Base-by-base conservation (phyloP, 2,113 vertebrate species). In the Ctenomys sociabilis region DNA sequence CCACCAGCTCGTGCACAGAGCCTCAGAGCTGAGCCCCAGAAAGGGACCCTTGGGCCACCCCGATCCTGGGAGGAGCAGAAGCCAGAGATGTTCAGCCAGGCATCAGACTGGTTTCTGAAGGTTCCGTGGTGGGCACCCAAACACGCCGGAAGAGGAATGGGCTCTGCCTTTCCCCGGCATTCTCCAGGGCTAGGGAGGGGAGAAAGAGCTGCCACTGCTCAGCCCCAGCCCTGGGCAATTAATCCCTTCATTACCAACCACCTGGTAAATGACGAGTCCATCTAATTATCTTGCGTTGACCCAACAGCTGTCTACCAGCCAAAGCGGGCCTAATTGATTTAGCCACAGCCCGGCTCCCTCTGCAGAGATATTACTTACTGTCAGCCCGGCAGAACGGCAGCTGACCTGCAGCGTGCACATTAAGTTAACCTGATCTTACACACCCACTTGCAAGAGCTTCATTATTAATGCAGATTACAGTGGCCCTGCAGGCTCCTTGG, bases 381-480 rank as follows among this genome's bases (percentile, higher is more conserved):
- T 97, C 43, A 0, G 97, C 83, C 94, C 93, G 16, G 35, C 97
- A 95, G 96, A 97, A 92, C 14, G 96, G 95, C 98, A 98, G 97
- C 98, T 98, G 97, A 97, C 95, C 59, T 88, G 95, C 95, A 91
- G 86, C 88, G 96, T 96, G 98, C 98, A 93, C 97, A 97, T 95
- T 97, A 54, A 96, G 61, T 97, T 96, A 97, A 97, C 97, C 97
- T 97, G 94, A 96, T 95, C 92, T 96, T 82, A 85, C 96, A 88
- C 94, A 92, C 49, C 80, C 82, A 78, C 80, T 89, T 80, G 73
- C 86, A 94, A 95, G 94, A 96, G 96, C 94, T 98, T 97, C 98
- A 97, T 98, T 98, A 98, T 98, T 98, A 96, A 98, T 98, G 95
- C 96, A 94, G 96, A 97, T 97, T 97, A 97, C 96, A 98, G 96